These are phyloP conservation scores for Taeniopygia guttata DNA, from an alignment of 2,797 vertebrate species.

Conservation along the genomic window DNA sequence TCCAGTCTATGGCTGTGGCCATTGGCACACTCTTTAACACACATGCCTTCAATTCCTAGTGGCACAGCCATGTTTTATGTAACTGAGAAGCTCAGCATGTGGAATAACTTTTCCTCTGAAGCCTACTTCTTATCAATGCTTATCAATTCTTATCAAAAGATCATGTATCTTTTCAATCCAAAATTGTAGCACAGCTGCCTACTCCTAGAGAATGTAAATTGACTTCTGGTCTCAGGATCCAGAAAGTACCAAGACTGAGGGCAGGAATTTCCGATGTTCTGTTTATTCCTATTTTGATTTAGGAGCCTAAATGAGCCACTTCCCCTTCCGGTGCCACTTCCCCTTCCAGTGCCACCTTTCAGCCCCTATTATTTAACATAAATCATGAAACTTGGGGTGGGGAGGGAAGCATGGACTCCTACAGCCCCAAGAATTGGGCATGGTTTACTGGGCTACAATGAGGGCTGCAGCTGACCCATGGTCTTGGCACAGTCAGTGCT, in stretches of 20 bases:
- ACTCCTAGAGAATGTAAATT: neutral
- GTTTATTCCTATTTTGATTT: conserved; percentile 9
- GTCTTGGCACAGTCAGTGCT: neutral
- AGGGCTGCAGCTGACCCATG: neutral
- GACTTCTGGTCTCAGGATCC: neutral
- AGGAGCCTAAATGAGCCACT: neutral
- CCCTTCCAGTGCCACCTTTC: neutral
- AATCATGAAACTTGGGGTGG: neutral
- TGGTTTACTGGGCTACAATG: neutral
- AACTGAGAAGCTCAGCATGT: neutral
- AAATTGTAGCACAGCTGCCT: neutral
- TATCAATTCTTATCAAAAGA: neutral
- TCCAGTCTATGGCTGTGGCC: rapidly evolving
- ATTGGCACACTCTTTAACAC: rapidly evolving
- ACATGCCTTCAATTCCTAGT: neutral
- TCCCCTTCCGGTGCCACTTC: neutral
- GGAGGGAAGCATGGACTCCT: neutral
- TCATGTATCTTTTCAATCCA: neutral
- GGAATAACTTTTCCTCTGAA: neutral
- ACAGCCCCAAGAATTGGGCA: neutral
- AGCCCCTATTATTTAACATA: neutral
- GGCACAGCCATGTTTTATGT: neutral
- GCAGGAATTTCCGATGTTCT: neutral
- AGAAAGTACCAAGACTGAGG: neutral
- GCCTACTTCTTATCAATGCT: neutral